Percentiles rank a stretch among this genome's conserved stretches.
These are phyloP conservation scores for Arnoldichthys spilopterus DNA, from an alignment of 2,797 vertebrate genomes.

Conservation along the genomic window DNA sequence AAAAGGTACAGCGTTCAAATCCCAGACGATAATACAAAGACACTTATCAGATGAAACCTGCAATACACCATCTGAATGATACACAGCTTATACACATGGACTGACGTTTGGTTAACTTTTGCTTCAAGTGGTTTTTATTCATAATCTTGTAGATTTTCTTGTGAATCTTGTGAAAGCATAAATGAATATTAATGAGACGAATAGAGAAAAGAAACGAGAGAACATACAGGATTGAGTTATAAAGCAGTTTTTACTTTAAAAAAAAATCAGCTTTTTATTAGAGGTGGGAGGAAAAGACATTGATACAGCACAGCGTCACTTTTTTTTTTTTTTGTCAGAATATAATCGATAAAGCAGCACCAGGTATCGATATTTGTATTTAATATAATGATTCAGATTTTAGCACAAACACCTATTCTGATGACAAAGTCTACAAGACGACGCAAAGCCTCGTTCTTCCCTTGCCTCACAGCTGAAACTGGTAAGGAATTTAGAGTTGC, in stretches of 20 bases:
- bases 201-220: constrained; percentile 4
- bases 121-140: constrained; percentile 25
- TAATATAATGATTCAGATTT: too few species aligned
- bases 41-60: not conserved
- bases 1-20: not conserved
- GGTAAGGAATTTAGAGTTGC: too few species aligned
- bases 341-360: not conserved
- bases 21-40: not conserved
- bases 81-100: not conserved
- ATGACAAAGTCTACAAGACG: too few species aligned
- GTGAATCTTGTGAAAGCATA: not conserved
- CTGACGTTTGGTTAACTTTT: constrained; percentile 55
- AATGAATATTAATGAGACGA: not conserved
- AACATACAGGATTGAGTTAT: constrained; percentile 3
- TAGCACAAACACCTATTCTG: too few species aligned
- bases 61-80: not conserved
- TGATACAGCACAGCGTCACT: too few species aligned
- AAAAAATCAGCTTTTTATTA: not conserved
- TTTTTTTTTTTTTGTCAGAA: too few species aligned
- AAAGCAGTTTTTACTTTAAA: constrained; percentile 14
- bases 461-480: too few species aligned
- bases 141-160: not conserved
- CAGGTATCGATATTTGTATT: too few species aligned
- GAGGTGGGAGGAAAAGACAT: too few species aligned
- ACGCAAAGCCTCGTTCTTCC: too few species aligned